Conservation (phyloP, 2,113 vertebrate species). For the Centropus unirufus region DNA sequence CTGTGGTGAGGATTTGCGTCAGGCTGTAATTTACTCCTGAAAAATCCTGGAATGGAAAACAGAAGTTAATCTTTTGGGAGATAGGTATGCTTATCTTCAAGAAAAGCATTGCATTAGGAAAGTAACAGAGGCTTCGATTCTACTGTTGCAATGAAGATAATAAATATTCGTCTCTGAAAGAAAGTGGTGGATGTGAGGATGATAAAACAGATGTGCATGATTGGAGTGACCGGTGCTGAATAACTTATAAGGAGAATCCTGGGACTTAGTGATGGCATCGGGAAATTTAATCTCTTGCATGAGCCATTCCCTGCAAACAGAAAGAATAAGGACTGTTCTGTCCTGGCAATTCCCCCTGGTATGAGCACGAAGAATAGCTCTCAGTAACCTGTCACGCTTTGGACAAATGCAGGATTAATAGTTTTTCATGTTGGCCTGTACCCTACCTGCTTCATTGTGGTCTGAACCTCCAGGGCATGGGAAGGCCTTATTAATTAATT, state of each 20-base stretch:
- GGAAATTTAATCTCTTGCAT: not conserved
- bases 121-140: not conserved
- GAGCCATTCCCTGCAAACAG: not conserved
- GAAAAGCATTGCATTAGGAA: not conserved
- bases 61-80: not conserved
- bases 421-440: not conserved
- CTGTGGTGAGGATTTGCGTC: not conserved
- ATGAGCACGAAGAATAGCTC: slow-evolving; percentile 38
- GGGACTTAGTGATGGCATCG: not conserved
- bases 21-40: not conserved
- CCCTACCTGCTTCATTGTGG: slow-evolving; percentile 11
- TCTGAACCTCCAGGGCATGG: slow-evolving; percentile 30
- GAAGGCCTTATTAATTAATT: slow-evolving; percentile 42
- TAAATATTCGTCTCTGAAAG: slow-evolving; percentile 21
- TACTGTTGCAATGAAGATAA: not conserved
- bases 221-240: not conserved
- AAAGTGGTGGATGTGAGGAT: not conserved
- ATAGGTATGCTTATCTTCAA: not conserved
- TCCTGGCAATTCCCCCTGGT: not conserved
- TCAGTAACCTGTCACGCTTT: not conserved
- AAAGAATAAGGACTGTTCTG: not conserved
- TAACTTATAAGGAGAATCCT: not conserved
- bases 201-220: not conserved
- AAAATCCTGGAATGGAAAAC: not conserved
- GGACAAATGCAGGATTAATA: slow-evolving; percentile 49